Conservation (phyloP, 2,797 vertebrate species). For the Apodemus agrarius region DNA sequence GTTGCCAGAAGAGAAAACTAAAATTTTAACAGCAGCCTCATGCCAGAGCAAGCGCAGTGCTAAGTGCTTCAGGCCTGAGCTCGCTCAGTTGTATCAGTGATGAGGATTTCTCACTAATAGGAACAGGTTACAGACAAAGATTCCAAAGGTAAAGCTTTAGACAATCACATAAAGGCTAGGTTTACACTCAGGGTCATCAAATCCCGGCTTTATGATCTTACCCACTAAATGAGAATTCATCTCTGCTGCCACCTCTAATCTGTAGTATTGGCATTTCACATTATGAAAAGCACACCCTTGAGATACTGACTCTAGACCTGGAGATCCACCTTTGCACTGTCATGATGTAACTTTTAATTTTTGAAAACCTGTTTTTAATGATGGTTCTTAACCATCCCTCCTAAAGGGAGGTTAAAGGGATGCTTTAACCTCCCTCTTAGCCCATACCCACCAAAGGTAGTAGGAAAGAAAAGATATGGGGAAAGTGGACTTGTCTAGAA, state of each 20-base stretch:
- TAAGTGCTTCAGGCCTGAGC: slow-evolving; percentile 35
- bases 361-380: neutral
- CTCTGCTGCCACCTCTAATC: neutral
- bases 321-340: neutral
- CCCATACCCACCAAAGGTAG: neutral
- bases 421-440: neutral
- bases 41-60: neutral
- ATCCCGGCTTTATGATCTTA: neutral
- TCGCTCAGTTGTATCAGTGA: neutral
- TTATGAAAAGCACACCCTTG: neutral
- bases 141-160: neutral
- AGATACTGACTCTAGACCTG: neutral
- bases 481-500: neutral
- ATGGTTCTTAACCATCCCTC: neutral
- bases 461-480: neutral
- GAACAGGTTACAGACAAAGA: neutral
- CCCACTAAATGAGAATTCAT: neutral
- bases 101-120: neutral
- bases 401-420: neutral
- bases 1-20: slow-evolving; percentile 66
- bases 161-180: neutral
- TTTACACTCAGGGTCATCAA: neutral
- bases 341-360: neutral
- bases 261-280: neutral
- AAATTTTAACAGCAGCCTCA: slow-evolving; percentile 47